phyloP scores from a whole-genome alignment of 2,113 vertebrate species.

The Rattus rattus region DNA sequence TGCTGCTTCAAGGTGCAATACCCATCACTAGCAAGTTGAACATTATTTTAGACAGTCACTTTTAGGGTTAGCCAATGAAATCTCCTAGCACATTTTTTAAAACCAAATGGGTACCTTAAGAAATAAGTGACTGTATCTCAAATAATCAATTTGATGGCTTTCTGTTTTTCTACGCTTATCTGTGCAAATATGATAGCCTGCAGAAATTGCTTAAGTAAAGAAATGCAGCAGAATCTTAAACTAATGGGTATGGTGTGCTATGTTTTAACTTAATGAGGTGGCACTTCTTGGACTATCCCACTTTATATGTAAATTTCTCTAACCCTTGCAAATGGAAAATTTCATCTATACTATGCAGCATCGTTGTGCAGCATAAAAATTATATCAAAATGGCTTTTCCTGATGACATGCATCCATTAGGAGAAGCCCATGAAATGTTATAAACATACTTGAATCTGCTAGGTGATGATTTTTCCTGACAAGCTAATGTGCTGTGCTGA shows the following conservation, averaged over 20 bases:
- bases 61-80: constrained; percentile 62
- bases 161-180: constrained; percentile 61
- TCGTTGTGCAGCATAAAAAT: constrained; percentile 70
- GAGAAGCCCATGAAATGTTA: constrained; percentile 76
- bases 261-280: constrained; percentile 79
- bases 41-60: not conserved
- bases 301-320: constrained; percentile 84
- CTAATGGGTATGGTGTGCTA: constrained; percentile 65
- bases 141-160: constrained; percentile 60
- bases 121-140: constrained; percentile 64
- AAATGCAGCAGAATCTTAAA: constrained; percentile 80
- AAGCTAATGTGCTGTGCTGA: constrained; percentile 73
- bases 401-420: constrained; percentile 78
- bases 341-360: constrained; percentile 62
- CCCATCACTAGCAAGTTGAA: not conserved
- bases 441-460: constrained; percentile 78
- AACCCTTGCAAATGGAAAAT: constrained; percentile 76
- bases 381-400: constrained; percentile 72
- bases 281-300: constrained; percentile 69
- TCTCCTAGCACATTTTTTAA: constrained; percentile 28
- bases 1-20: not conserved
- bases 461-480: constrained; percentile 82
- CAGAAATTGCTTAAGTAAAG: constrained; percentile 77
- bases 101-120: constrained; percentile 68
- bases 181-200: constrained; percentile 70